Evolutionary conservation across 2,888 invertebrate species (phyloP).

Genomic region (Hydropsyche betteni): DNA sequence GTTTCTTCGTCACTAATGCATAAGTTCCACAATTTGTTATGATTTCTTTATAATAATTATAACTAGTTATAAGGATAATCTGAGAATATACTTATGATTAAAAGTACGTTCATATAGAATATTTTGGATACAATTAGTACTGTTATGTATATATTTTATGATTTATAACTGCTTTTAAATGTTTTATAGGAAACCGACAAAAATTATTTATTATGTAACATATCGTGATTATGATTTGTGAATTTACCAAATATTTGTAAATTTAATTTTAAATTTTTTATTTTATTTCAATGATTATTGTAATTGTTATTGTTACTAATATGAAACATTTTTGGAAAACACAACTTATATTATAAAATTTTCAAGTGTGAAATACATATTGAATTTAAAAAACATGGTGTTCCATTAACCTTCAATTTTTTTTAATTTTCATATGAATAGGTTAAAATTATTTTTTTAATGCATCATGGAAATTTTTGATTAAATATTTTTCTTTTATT

Average conservation of each 20-base stretch:
- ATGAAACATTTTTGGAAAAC: too few species aligned
- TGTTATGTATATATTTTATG: neutral
- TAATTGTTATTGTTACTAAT: too few species aligned
- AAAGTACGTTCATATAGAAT: conserved; percentile 21
- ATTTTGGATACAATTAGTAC: conserved; percentile 17
- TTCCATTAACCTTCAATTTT: too few species aligned
- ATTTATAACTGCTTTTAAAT: neutral
- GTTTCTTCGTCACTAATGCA: neutral
- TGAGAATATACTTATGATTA: conserved; percentile 24
- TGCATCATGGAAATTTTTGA: too few species aligned
- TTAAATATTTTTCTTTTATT: too few species aligned
- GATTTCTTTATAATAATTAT: neutral
- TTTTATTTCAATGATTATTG: too few species aligned
- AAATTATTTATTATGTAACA: too few species aligned
- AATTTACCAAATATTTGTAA: neutral
- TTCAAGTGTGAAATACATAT: too few species aligned
- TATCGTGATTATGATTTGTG: neutral
- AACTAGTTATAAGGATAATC: conserved; percentile 13
- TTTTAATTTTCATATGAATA: too few species aligned
- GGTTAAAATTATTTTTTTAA: too few species aligned
- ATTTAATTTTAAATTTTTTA: neutral
- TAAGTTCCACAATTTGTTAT: neutral
- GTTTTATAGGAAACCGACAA: neutral
- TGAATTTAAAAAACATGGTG: too few species aligned
- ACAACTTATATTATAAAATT: too few species aligned